Base-by-base conservation (phyloP, 2,888 invertebrate species). In the Tetramorium bicarinatum region DNA sequence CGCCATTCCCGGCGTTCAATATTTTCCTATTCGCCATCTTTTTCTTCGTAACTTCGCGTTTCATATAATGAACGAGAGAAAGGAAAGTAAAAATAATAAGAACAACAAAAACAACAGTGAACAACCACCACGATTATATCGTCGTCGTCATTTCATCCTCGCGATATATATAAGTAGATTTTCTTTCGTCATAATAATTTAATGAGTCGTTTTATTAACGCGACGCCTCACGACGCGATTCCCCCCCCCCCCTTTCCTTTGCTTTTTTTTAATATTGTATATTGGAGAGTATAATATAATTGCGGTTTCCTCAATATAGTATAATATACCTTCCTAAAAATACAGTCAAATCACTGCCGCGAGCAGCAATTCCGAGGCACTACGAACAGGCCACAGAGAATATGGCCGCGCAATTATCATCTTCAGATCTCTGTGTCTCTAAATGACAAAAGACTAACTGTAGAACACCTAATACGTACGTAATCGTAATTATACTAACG, bases 331-430 rank as follows among this genome's bases (percentile, higher is more conserved):
- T 90, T 94, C 93, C 93, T 93, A 94, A 94, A 95, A 80, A 94
- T 94, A 95, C 93, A 93, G 93, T 94, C 93, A 95, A 95, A 95
- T 94, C 92, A 93, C 95, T 95, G 95, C 95, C 91, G 88, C 93
- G 93, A 94, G 95, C 95, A 95, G 95, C 93, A 94, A 95, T 95
- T 95, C 94, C 95, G 95, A 95, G 95, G 95, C 95, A 95, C 95
- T 95, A 95, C 95, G 93, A 95, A 94, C 94, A 93, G 95, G 94
- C 94, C 95, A 95, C 93, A 94, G 91, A 93, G 92, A 93, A 93
- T 93, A 94, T 94, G 95, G 94, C 94, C 95, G 93, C 93, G 93
- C 93, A 94, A 94, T 94, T 93, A 92, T 93, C 93, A 93, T 93
- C 93, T 90, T 93, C 93, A 92, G 93, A 93, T 93, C 92, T 93